Conservation (phyloP, 2,888 invertebrate species). For the Tridacna crocea region DNA sequence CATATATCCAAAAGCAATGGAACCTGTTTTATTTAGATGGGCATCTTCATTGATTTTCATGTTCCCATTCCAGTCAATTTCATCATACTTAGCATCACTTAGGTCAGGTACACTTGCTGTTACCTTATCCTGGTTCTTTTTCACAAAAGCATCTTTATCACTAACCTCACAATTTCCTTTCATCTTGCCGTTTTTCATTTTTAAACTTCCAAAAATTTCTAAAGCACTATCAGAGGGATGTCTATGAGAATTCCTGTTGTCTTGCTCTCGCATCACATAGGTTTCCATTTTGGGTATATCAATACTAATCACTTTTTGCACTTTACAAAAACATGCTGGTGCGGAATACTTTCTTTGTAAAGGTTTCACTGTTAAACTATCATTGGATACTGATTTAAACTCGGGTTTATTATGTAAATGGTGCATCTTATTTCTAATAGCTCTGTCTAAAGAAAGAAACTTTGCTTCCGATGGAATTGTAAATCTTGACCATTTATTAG, state of each 20-base stretch:
- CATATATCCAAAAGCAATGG: too few relatives aligned
- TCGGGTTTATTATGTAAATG: background rate
- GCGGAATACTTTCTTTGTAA: slow-evolving; percentile 48
- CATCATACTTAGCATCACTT: too few relatives aligned
- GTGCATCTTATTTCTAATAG: background rate
- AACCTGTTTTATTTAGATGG: too few relatives aligned
- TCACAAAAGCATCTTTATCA: too few relatives aligned
- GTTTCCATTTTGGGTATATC: slow-evolving; percentile 48
- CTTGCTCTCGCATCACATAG: background rate
- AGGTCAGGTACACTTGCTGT: too few relatives aligned
- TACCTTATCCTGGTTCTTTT: too few relatives aligned
- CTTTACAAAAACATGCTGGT: slow-evolving; percentile 42
- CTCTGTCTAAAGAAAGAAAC: slow-evolving; percentile 29
- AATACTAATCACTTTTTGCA: slow-evolving; percentile 51
- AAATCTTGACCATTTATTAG: background rate
- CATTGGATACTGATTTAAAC: slow-evolving; percentile 22
- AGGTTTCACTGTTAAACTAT: slow-evolving; percentile 11
- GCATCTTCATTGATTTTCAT: too few relatives aligned
- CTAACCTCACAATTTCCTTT: too few relatives aligned
- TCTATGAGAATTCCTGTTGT: background rate
- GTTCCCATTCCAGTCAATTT: too few relatives aligned
- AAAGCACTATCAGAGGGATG: background rate
- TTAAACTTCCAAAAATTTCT: background rate
- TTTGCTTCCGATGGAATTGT: slow-evolving; percentile 14
- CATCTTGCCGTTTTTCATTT: too few relatives aligned